A percentile compares a stretch with the other conserved stretches of the same genome.
These are phyloP conservation scores for Urosaurus nigricauda DNA, from an alignment of 2,797 vertebrate species.

Conservation along the genomic window DNA sequence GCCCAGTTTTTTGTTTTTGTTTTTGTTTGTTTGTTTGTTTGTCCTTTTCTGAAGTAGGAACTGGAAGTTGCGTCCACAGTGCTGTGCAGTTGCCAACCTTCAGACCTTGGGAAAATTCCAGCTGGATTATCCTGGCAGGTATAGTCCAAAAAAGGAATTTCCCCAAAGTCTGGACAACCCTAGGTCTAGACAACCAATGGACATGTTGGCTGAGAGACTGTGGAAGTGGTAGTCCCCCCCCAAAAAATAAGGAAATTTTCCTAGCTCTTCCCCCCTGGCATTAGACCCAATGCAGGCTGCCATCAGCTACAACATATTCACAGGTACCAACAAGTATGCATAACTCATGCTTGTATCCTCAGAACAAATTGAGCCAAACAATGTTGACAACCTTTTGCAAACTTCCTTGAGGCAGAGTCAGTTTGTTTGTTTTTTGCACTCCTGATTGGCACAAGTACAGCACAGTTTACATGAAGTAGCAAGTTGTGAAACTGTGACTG, in stretches of 20 bases:
- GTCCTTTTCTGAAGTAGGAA: conserved; percentile 42
- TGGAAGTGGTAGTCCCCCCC: no score
- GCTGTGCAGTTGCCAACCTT: neutral
- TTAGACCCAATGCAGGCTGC: accelerated
- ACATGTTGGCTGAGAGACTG: no score
- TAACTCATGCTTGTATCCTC: conserved; percentile 37
- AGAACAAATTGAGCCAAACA: conserved; percentile 53
- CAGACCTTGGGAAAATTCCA: no score
- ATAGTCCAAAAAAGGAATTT: no score
- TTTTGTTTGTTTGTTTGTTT: no score
- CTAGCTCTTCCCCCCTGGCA: conserved; percentile 42
- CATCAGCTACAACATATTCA: neutral
- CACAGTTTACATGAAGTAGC: conserved; percentile 1
- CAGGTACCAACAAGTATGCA: conserved; percentile 54
- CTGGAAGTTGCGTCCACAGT: conserved; percentile 35
- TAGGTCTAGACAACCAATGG: no score
- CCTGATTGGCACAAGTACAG: conserved; percentile 6
- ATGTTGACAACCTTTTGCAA: conserved; percentile 40
- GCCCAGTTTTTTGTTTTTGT: conserved; percentile 57
- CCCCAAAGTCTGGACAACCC: no score
- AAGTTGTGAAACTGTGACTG: neutral
- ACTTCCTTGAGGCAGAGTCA: conserved; percentile 6
- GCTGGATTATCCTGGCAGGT: no score
- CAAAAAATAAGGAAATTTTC: no score
- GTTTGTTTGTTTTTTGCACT: conserved; percentile 33